A percentile compares a stretch with the other conserved stretches of the same genome.
Conservation (phyloP, 1,140 invertebrate species). For the Lucilia cuprina region DNA sequence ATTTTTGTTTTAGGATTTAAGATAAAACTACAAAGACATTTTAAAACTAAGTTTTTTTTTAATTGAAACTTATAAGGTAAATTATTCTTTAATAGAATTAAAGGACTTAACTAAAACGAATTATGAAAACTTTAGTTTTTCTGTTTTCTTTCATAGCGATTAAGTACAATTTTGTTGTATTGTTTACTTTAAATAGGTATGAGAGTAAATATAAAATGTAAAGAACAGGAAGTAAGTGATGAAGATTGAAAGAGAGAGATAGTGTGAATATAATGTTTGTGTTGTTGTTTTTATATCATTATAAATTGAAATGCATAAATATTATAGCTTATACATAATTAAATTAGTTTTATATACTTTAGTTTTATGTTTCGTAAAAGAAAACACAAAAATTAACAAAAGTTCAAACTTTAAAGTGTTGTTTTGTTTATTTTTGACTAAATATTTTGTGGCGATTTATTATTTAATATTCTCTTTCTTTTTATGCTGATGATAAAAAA, state of each 20-base stretch:
- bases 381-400: neutral
- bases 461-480: neutral
- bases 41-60: neutral
- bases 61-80: neutral
- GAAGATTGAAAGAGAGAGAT: neutral
- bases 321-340: neutral
- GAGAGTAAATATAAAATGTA: neutral
- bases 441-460: neutral
- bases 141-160: neutral
- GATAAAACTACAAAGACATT: neutral
- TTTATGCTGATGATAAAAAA: neutral
- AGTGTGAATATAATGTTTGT: neutral
- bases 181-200: neutral
- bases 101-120: neutral
- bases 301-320: neutral
- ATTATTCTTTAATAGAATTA: neutral
- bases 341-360: neutral
- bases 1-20: neutral
- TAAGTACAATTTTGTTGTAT: conserved; percentile 4
- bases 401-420: neutral
- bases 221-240: neutral
- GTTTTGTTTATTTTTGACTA: neutral
- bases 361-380: neutral
- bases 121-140: neutral
- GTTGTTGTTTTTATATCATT: neutral